phyloP scores from a whole-genome alignment of 2,888 invertebrate genomes.

The Morpho deidamia region DNA sequence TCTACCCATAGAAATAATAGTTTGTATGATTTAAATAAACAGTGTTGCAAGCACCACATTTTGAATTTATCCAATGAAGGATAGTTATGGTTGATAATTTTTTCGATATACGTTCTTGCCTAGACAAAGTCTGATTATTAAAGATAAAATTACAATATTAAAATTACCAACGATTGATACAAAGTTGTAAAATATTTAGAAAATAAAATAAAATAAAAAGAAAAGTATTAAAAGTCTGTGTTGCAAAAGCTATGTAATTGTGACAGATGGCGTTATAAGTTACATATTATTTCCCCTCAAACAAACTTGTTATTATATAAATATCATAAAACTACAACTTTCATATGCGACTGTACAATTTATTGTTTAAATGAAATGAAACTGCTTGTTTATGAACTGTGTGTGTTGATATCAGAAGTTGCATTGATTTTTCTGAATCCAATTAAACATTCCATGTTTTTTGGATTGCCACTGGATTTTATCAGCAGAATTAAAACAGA shows the following conservation, averaged over 20 bases:
- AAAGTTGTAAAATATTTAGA: too few relatives aligned
- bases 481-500: slow-evolving; percentile 36
- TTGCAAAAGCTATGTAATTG: too few relatives aligned
- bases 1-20: too few relatives aligned
- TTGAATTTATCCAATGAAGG: too few relatives aligned
- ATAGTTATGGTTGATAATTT: background rate
- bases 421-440: slow-evolving; percentile 34
- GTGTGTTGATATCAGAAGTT: slow-evolving; percentile 54
- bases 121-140: slow-evolving; percentile 13
- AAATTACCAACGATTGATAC: too few relatives aligned
- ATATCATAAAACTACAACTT: background rate
- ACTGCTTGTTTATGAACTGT: slow-evolving; percentile 46
- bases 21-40: too few relatives aligned
- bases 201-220: too few relatives aligned
- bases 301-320: background rate
- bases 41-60: too few relatives aligned
- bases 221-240: too few relatives aligned
- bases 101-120: slow-evolving; percentile 12
- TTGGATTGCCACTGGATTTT: slow-evolving; percentile 36
- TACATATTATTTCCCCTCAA: background rate
- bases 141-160: background rate
- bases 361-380: slow-evolving; percentile 10
- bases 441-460: slow-evolving; percentile 37
- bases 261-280: slow-evolving; percentile 17
- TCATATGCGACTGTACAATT: slow-evolving; percentile 17